A percentile compares a stretch with the other conserved stretches of the same genome.
phyloP scores from a whole-genome alignment of 2,797 vertebrate species.

The Lindbergichthys nudifrons region DNA sequence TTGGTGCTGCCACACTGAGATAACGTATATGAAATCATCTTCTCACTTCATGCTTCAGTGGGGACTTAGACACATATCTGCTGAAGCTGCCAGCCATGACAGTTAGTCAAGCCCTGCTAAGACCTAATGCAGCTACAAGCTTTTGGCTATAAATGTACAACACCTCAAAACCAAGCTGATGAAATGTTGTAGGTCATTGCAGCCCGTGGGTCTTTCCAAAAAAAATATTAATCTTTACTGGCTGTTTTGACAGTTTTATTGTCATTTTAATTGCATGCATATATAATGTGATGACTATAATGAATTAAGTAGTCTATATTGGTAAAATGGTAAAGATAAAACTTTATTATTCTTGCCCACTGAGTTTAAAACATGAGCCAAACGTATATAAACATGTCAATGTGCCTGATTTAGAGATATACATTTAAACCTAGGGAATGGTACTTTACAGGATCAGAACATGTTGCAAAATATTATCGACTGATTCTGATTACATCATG shows the following conservation, averaged over 20 bases:
- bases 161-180: constrained; percentile 32
- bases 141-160: constrained; percentile 38
- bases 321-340: not conserved
- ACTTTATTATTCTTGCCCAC: not conserved
- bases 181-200: constrained; percentile 27
- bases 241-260: not conserved
- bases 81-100: constrained; percentile 35
- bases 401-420: not conserved
- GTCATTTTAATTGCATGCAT: not conserved
- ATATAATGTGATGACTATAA: not conserved
- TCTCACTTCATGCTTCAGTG: constrained; percentile 64
- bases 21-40: constrained; percentile 64
- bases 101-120: constrained; percentile 24
- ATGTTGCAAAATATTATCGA: not conserved
- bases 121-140: constrained; percentile 37
- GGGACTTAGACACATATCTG: constrained; percentile 44
- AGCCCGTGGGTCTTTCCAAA: not conserved
- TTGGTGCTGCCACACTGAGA: constrained; percentile 38
- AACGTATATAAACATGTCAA: not conserved
- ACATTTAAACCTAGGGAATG: not conserved
- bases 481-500: not conserved
- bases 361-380: not conserved
- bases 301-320: not conserved
- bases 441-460: not conserved
- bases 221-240: not conserved